Evolutionary conservation across 2,888 invertebrate genomes (phyloP).

Genomic region (Scaptomyza polygonia): DNA sequence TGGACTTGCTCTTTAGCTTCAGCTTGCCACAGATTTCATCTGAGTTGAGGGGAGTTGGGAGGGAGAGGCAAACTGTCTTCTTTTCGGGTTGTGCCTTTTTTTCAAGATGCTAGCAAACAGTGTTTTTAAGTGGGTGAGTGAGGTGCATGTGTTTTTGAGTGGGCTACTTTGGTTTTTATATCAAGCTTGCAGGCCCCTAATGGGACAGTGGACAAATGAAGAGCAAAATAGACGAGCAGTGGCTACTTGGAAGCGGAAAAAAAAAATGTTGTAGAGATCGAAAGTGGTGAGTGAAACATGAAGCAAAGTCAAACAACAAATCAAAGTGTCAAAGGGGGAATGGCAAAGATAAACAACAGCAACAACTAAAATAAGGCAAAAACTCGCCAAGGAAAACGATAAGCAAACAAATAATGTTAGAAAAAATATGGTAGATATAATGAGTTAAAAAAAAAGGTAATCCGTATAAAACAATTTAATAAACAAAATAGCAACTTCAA

Average conservation of each 20-base stretch:
- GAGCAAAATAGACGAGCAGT: slow-evolving; percentile 7
- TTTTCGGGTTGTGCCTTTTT: slow-evolving; percentile 35
- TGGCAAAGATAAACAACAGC: slow-evolving; percentile 49
- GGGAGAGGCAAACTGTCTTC: slow-evolving; percentile 52
- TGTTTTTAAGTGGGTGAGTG: slow-evolving; percentile 22
- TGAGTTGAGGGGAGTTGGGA: slow-evolving; percentile 6
- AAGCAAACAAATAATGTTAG: slow-evolving; percentile 23
- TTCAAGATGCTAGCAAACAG: slow-evolving; percentile 22
- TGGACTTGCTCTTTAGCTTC: slow-evolving; percentile 13
- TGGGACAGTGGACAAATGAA: slow-evolving; percentile 24
- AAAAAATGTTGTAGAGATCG: slow-evolving; percentile 29
- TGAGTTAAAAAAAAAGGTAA: not conserved
- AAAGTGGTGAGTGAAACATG: slow-evolving; percentile 56
- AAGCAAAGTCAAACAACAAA: slow-evolving; percentile 58
- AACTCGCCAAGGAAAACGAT: slow-evolving; percentile 10
- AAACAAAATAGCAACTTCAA: too few relatives aligned
- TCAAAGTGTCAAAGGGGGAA: slow-evolving; percentile 50
- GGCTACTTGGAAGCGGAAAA: slow-evolving; percentile 2
- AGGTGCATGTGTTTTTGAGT: slow-evolving; percentile 67
- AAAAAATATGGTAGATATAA: slow-evolving; percentile 1
- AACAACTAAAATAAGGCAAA: slow-evolving; percentile 37
- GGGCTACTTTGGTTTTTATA: slow-evolving; percentile 69
- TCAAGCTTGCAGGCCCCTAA: slow-evolving; percentile 36
- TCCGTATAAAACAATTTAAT: too few relatives aligned
- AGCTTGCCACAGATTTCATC: slow-evolving; percentile 9